These are phyloP conservation scores for Iphiclides podalirius DNA, from an alignment of 2,888 invertebrate species.

Conservation along the genomic window DNA sequence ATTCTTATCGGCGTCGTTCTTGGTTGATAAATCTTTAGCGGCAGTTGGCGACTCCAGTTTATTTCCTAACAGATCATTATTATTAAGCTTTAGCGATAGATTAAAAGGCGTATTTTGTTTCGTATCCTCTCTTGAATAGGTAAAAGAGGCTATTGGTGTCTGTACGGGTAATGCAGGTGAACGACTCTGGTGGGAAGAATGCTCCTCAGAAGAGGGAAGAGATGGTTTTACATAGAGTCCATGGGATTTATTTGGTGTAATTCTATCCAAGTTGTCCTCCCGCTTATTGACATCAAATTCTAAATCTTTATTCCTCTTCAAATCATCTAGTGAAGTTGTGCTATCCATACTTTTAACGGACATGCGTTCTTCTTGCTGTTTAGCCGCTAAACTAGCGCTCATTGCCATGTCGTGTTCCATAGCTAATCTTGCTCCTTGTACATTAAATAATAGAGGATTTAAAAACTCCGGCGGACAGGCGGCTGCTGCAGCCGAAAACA, in stretches of 20 bases:
- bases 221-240: slow-evolving; percentile 78
- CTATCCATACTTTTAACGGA: slow-evolving; percentile 72
- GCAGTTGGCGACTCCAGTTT: slow-evolving; percentile 49
- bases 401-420: slow-evolving; percentile 76
- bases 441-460: slow-evolving; percentile 83
- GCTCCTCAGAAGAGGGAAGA: slow-evolving; percentile 84
- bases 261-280: slow-evolving; percentile 65
- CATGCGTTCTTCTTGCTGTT: slow-evolving; percentile 69
- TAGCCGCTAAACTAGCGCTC: slow-evolving; percentile 74
- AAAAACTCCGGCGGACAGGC: slow-evolving; percentile 82
- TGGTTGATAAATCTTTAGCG: slow-evolving; percentile 64
- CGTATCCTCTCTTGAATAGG: slow-evolving; percentile 55
- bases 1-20: slow-evolving; percentile 50
- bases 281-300: slow-evolving; percentile 54
- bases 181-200: slow-evolving; percentile 80
- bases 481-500: slow-evolving; percentile 73
- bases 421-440: slow-evolving; percentile 72
- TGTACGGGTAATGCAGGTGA: slow-evolving; percentile 83
- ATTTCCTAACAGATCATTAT: slow-evolving; percentile 47
- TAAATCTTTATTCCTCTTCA: slow-evolving; percentile 56
- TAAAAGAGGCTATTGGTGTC: slow-evolving; percentile 55
- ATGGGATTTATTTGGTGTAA: slow-evolving; percentile 78
- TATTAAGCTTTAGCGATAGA: slow-evolving; percentile 56
- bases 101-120: slow-evolving; percentile 62
- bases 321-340: slow-evolving; percentile 63